Conservation (phyloP, 2,888 invertebrate species). For the Cylindroiulus punctatus region DNA sequence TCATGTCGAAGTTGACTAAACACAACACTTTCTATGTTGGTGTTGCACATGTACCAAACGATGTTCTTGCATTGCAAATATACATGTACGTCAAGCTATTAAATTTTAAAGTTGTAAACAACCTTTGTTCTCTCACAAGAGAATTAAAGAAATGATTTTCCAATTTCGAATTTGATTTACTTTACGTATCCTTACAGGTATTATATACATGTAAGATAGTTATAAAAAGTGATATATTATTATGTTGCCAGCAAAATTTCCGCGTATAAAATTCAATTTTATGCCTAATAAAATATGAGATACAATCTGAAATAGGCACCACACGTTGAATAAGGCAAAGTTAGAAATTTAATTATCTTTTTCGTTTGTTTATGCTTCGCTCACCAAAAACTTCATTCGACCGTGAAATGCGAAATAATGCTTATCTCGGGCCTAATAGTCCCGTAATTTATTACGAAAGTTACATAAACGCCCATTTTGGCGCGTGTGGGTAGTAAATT, state of each 20-base stretch:
- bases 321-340: neutral
- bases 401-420: constrained; percentile 36
- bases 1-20: too few relatives aligned
- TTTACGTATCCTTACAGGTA: too few relatives aligned
- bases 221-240: neutral
- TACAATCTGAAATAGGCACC: neutral
- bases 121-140: too few relatives aligned
- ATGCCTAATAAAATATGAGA: constrained; percentile 1
- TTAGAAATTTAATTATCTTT: neutral
- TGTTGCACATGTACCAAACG: too few relatives aligned
- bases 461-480: constrained; percentile 16
- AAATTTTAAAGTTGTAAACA: too few relatives aligned
- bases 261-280: neutral
- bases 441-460: constrained; percentile 20
- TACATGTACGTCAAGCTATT: too few relatives aligned
- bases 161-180: too few relatives aligned
- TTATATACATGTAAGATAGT: too few relatives aligned
- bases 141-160: too few relatives aligned
- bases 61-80: too few relatives aligned
- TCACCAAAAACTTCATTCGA: constrained; percentile 6
- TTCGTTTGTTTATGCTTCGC: neutral
- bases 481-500: constrained; percentile 28
- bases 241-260: neutral
- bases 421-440: constrained; percentile 11
- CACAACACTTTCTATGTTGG: too few relatives aligned